Base-by-base conservation (phyloP, 2,888 invertebrate genomes). In the Lissonota sp. region DNA sequence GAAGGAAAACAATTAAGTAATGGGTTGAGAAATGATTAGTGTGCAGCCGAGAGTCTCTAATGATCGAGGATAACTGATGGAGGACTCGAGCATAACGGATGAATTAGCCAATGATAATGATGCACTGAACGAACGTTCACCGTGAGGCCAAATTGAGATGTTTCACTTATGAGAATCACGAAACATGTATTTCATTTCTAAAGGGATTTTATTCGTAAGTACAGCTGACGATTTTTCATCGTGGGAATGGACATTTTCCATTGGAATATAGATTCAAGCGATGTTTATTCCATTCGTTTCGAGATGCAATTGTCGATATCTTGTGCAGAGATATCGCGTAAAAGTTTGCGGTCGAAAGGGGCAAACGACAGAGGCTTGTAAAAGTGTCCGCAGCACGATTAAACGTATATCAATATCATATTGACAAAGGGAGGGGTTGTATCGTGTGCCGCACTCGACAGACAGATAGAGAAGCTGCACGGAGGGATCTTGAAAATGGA, bases 1-100 rank as follows among this genome's bases (percentile, higher is more conserved):
- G 39, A 60, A 53, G 62, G 72, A 73, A 77, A 73, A 77, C 58
- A 73, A 64, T 73, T 64, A 57, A 64, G 75, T 58, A 73, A 69
- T 69, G 51, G 46, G 51, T 63, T 51, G 69, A 51, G 26, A 39
- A 69, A 63, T 58, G 12, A 69, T 44, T 42, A 39, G 37, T 57
- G 42, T 42, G 8, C 16, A 14, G 26, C 26, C 26, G 26, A 1
- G 49, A 14, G 53, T 37, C 62, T 40, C 66, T 46, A 58, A 66
- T 66, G 37, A 76, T 76, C 39, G 44, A 26, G 60, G 37, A 69
- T 53, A 67, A 26, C 67, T 16, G 55, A 70, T 46, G 62, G 39
- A 70, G 46, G 46, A 39, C 46, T 53, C 39, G 55, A 16, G 16
- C 44, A 55, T 26, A 62, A 63, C 7, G 7, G 8, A 16, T 4